A percentile compares a stretch with the other conserved stretches of the same genome.
phyloP scores from a whole-genome alignment of 2,113 vertebrate genomes.

The Anhinga anhinga region DNA sequence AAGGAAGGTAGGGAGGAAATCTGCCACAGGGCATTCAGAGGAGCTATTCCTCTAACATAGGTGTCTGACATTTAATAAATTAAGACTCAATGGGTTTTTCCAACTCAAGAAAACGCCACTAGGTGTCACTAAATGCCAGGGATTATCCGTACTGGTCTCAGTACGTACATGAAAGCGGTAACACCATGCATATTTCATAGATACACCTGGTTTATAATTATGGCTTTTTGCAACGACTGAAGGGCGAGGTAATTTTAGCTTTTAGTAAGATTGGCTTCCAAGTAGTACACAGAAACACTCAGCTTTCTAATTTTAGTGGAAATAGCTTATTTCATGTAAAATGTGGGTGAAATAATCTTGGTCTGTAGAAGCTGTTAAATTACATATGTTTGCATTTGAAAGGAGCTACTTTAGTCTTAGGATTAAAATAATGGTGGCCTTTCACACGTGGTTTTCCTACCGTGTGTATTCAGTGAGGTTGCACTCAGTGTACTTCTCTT shows the following conservation, averaged over 20 bases:
- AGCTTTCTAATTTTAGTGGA: not conserved
- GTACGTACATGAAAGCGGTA: fast-evolving
- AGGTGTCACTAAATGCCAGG: constrained; percentile 30
- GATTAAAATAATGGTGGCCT: not conserved
- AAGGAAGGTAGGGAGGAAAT: not conserved
- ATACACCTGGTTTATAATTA: fast-evolving
- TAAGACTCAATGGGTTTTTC: not conserved
- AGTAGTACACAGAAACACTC: not conserved
- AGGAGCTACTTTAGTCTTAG: not conserved
- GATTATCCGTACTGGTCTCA: not conserved
- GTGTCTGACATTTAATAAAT: fast-evolving
- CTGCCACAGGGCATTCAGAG: fast-evolving
- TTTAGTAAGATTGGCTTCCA: not conserved
- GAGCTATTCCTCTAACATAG: fast-evolving
- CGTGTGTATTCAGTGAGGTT: not conserved
- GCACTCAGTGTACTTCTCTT: not conserved
- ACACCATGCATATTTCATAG: fast-evolving
- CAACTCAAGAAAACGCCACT: not conserved
- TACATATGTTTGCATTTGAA: not conserved
- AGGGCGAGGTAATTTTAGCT: not conserved
- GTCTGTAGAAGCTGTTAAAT: not conserved
- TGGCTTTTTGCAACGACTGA: not conserved
- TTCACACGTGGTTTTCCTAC: not conserved
- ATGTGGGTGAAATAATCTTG: not conserved
- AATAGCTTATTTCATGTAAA: not conserved